These are phyloP conservation scores for Hesperophylax magnus DNA, from an alignment of 1,140 invertebrate species.

Conservation along the genomic window DNA sequence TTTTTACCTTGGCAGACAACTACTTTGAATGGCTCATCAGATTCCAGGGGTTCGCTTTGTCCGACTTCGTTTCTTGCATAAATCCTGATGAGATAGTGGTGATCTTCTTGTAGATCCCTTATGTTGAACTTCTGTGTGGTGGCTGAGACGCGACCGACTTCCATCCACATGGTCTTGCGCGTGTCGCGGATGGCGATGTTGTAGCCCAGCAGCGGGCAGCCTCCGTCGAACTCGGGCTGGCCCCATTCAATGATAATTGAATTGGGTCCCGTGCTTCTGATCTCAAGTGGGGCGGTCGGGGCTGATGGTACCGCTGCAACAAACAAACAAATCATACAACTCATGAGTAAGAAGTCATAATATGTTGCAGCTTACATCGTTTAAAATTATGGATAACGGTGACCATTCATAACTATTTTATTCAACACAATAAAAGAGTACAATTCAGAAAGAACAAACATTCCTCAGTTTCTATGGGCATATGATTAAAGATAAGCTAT, in stretches of 20 bases:
- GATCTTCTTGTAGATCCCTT: constrained; percentile 89
- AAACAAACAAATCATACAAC: not conserved
- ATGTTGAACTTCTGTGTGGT: constrained; percentile 88
- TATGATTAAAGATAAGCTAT: too few relatives aligned
- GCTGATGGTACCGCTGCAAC: constrained; percentile 87
- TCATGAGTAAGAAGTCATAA: too few relatives aligned
- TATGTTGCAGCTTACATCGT: too few relatives aligned
- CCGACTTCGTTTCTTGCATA: constrained; percentile 97
- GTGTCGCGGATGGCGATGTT: constrained; percentile 93
- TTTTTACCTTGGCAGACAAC: constrained; percentile 81
- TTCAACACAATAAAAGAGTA: too few relatives aligned
- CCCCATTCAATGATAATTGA: constrained; percentile 94
- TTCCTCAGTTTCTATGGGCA: too few relatives aligned
- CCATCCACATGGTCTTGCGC: constrained; percentile 96
- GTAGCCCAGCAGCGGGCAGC: constrained; percentile 91
- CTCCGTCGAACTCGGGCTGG: constrained; percentile 93
- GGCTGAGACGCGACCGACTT: constrained; percentile 89
- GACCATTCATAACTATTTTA: too few relatives aligned
- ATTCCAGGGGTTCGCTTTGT: constrained; percentile 92
- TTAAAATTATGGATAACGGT: too few relatives aligned
- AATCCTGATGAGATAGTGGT: constrained; percentile 91
- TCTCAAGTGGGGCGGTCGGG: constrained; percentile 90
- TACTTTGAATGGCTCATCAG: constrained; percentile 92
- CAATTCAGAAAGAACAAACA: too few relatives aligned
- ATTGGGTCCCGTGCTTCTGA: constrained; percentile 85